Evolutionary conservation across 1,140 invertebrate genomes (phyloP).

Genomic region (Chlorops oryzae): DNA sequence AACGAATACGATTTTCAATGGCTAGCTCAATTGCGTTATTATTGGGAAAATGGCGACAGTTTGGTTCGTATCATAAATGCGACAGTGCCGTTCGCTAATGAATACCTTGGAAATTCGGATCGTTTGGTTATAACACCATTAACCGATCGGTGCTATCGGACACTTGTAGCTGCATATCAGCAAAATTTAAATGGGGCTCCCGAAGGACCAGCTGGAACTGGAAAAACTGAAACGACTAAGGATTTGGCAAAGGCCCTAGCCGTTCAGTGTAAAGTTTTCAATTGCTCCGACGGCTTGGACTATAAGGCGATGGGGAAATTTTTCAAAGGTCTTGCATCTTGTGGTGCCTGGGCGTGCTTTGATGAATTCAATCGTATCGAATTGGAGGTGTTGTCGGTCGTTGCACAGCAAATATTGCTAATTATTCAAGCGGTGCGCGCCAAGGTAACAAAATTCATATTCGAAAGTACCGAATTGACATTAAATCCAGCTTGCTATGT

Average conservation of each 20-base stretch:
- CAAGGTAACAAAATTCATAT: constrained; percentile 65
- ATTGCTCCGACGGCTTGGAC: constrained; percentile 89
- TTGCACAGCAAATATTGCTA: constrained; percentile 76
- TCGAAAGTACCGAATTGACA: constrained; percentile 77
- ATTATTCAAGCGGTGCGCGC: constrained; percentile 74
- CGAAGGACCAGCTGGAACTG: constrained; percentile 83
- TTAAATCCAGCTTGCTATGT: constrained; percentile 79
- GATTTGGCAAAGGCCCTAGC: constrained; percentile 85
- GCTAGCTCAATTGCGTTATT: constrained; percentile 86
- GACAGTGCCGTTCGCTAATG: constrained; percentile 78
- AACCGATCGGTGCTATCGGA: constrained; percentile 80
- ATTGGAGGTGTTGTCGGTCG: constrained; percentile 76
- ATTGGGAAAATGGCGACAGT: constrained; percentile 75
- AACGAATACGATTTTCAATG: constrained; percentile 83
- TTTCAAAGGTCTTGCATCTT: constrained; percentile 80
- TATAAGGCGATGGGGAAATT: constrained; percentile 91
- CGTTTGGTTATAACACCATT: constrained; percentile 75
- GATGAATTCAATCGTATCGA: constrained; percentile 95
- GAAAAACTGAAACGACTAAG: constrained; percentile 86
- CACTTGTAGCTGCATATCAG: constrained; percentile 80
- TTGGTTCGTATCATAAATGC: constrained; percentile 84
- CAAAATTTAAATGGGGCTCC: constrained; percentile 82
- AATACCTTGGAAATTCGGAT: constrained; percentile 78
- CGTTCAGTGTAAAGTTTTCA: constrained; percentile 89
- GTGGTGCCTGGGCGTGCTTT: constrained; percentile 89